Percentiles rank a stretch among this genome's conserved stretches.
These are phyloP conservation scores for Phoeniculus purpureus DNA, from an alignment of 2,797 vertebrate genomes.

Conservation along the genomic window DNA sequence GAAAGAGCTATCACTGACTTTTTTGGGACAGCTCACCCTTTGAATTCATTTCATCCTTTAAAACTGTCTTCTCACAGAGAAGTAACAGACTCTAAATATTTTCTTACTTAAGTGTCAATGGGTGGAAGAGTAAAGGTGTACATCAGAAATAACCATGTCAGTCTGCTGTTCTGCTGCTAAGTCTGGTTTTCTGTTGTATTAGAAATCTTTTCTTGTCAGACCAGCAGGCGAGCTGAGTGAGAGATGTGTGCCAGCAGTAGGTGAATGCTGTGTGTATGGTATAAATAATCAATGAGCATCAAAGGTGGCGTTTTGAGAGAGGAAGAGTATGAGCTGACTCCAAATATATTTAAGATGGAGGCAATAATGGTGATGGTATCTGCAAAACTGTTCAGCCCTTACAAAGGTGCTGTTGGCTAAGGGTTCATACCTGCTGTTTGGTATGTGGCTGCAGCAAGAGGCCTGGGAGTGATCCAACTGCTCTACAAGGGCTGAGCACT, in stretches of 20 bases:
- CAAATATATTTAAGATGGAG: background rate
- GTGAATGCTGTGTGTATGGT: background rate
- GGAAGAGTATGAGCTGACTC: background rate
- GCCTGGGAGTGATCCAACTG: background rate
- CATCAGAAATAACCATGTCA: background rate
- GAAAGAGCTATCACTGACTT: background rate
- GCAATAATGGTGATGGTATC: background rate
- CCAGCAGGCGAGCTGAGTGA: background rate
- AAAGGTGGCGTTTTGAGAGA: background rate
- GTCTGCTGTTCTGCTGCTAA: background rate
- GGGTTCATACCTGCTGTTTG: background rate
- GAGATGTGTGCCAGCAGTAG: background rate
- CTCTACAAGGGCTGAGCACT: background rate
- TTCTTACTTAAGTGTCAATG: no score
- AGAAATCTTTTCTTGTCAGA: background rate
- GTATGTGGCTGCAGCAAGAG: background rate
- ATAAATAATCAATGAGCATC: background rate
- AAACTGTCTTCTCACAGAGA: background rate
- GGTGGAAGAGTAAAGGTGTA: no score
- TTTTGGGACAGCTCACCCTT: background rate
- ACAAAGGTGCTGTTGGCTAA: background rate
- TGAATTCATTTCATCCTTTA: background rate
- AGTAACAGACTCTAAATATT: background rate
- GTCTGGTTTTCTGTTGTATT: background rate
- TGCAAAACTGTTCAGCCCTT: background rate